Percentiles rank a stretch among this genome's conserved stretches.
Conservation (phyloP, 2,797 vertebrate species). For the Cynodonichthys magdalenae region DNA sequence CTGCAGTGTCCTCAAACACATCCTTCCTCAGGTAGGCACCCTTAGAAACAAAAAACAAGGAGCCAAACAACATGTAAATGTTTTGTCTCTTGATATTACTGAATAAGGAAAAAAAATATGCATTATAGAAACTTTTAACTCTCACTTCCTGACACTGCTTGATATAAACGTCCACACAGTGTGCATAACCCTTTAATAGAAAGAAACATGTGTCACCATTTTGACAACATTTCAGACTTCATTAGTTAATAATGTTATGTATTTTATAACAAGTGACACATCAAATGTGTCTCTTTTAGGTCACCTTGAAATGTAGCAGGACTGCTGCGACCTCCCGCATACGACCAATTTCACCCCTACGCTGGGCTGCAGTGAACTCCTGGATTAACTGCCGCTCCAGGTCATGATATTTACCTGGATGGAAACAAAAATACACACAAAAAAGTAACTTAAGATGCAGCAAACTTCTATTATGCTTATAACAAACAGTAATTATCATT, state of each 20-base stretch:
- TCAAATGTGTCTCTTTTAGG: constrained; percentile 14
- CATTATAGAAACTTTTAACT: constrained; percentile 1
- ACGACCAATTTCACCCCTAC: constrained; percentile 93
- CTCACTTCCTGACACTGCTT: constrained; percentile 99
- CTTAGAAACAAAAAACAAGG: constrained; percentile 65
- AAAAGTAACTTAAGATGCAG: not conserved
- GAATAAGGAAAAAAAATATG: not conserved
- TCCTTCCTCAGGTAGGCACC: constrained; percentile 92
- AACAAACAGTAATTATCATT: not conserved
- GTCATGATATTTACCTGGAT: constrained; percentile 96
- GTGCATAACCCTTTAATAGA: constrained; percentile 91
- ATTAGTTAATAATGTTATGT: not conserved
- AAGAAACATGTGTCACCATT: constrained; percentile 47
- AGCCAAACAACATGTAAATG: constrained; percentile 1
- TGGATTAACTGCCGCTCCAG: constrained; percentile 98
- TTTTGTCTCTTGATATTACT: constrained; percentile 3
- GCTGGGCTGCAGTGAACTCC: constrained; percentile 95
- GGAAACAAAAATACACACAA: constrained; percentile 19
- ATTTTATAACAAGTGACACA: not conserved
- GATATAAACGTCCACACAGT: constrained; percentile 99
- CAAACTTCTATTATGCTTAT: not conserved
- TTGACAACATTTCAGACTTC: not conserved
- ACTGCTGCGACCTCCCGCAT: constrained; percentile 98
- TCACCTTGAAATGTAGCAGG: constrained; percentile 98
- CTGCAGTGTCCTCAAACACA: constrained; percentile 94